Percentiles rank a stretch among this genome's conserved stretches.
Conservation (phyloP, 1,140 invertebrate species). For the Idris sp. region DNA sequence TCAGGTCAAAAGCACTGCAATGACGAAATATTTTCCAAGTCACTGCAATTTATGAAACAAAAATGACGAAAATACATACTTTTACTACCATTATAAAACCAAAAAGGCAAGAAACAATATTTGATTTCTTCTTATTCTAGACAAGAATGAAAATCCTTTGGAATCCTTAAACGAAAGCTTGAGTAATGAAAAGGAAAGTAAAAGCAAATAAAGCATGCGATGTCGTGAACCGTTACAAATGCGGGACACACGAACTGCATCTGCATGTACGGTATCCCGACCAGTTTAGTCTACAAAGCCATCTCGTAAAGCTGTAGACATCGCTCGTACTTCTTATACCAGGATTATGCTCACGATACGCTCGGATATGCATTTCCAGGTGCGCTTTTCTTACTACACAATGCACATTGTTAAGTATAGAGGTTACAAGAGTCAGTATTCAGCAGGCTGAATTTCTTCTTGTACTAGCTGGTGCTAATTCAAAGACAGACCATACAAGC, state of each 20-base stretch:
- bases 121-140: too few species aligned
- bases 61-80: too few species aligned
- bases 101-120: too few species aligned
- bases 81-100: too few species aligned
- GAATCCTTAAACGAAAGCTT: slow-evolving; percentile 34
- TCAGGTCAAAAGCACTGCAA: slow-evolving; percentile 13
- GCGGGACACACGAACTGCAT: slow-evolving; percentile 60
- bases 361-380: slow-evolving; percentile 62
- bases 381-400: slow-evolving; percentile 61
- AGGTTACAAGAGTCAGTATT: slow-evolving; percentile 63
- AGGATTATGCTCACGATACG: slow-evolving; percentile 49
- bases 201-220: slow-evolving; percentile 47
- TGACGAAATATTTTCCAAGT: too few species aligned
- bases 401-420: slow-evolving; percentile 64
- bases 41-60: too few species aligned
- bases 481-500: slow-evolving; percentile 51
- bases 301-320: slow-evolving; percentile 58
- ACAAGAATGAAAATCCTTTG: too few species aligned
- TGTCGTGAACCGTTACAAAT: slow-evolving; percentile 63
- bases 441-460: slow-evolving; percentile 58
- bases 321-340: slow-evolving; percentile 34
- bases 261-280: slow-evolving; percentile 59
- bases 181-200: slow-evolving; percentile 49
- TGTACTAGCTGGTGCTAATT: slow-evolving; percentile 62
- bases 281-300: slow-evolving; percentile 49